phyloP scores from a whole-genome alignment of 2,797 vertebrate species.

The Chloroceryle amazona region DNA sequence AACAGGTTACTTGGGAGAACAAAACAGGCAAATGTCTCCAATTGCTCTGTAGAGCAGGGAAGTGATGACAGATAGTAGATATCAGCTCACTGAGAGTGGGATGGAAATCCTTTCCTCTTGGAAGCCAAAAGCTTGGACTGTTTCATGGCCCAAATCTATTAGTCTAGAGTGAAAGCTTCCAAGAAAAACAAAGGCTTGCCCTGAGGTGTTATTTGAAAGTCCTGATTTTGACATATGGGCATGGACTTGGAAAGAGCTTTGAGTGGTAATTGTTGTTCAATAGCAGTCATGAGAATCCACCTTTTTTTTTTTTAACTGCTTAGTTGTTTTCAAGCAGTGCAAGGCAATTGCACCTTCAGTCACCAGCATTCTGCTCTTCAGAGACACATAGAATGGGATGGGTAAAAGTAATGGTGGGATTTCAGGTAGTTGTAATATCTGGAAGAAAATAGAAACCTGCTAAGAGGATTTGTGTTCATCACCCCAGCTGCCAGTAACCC shows the following conservation, averaged over 20 bases:
- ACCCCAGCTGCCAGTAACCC: background rate
- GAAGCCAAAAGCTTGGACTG: background rate
- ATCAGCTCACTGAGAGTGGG: background rate
- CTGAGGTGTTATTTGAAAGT: background rate
- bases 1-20: background rate
- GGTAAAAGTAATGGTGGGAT: background rate
- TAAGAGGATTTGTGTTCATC: background rate
- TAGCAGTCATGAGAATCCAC: background rate
- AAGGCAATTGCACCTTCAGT: background rate
- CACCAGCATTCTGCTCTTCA: background rate
- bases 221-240: background rate
- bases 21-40: background rate
- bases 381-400: background rate
- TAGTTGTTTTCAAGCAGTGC: background rate
- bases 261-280: background rate
- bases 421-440: background rate
- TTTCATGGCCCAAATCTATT: background rate
- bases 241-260: background rate
- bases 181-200: constrained; percentile 1
- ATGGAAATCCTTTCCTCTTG: background rate
- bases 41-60: background rate
- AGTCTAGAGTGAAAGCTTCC: background rate
- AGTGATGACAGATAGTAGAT: background rate
- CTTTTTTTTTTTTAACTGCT: background rate
- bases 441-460: background rate